These are phyloP conservation scores for Hololepta plana DNA, from an alignment of 2,888 invertebrate genomes.

Conservation along the genomic window DNA sequence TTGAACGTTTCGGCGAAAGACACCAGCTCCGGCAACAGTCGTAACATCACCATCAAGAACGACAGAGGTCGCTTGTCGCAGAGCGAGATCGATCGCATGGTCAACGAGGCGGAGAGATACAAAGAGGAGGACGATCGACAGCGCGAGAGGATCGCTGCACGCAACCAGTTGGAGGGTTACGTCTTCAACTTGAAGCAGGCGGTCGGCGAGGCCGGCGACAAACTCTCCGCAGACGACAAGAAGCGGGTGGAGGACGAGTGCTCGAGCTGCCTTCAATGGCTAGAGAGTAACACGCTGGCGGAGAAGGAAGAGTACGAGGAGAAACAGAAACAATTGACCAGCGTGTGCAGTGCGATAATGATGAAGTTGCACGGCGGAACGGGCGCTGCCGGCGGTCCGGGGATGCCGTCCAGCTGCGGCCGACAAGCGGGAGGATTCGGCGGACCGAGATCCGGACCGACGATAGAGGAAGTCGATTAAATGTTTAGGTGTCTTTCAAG, in stretches of 20 bases:
- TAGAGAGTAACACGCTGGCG: slow-evolving; percentile 44
- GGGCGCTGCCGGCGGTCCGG: slow-evolving; percentile 13
- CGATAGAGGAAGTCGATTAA: slow-evolving; percentile 16
- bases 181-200: slow-evolving; percentile 51
- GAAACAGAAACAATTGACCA: slow-evolving; percentile 31
- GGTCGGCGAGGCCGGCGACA: slow-evolving; percentile 38
- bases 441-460: slow-evolving; percentile 11
- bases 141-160: slow-evolving; percentile 40
- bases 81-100: slow-evolving; percentile 65
- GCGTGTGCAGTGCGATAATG: slow-evolving; percentile 35
- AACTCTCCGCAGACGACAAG: slow-evolving; percentile 44
- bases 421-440: slow-evolving; percentile 14
- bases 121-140: slow-evolving; percentile 54
- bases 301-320: slow-evolving; percentile 45
- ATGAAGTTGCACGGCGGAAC: slow-evolving; percentile 29
- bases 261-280: slow-evolving; percentile 40
- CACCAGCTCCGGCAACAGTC: slow-evolving; percentile 40
- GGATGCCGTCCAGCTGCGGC: slow-evolving; percentile 12
- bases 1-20: slow-evolving; percentile 38
- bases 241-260: slow-evolving; percentile 32
- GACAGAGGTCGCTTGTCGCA: slow-evolving; percentile 66
- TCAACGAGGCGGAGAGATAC: slow-evolving; percentile 53
- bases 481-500: no score
- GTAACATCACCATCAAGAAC: slow-evolving; percentile 61
- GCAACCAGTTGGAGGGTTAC: slow-evolving; percentile 52